Evolutionary conservation across 2,888 invertebrate genomes (phyloP).

Genomic region (Clitarchus hookeri): DNA sequence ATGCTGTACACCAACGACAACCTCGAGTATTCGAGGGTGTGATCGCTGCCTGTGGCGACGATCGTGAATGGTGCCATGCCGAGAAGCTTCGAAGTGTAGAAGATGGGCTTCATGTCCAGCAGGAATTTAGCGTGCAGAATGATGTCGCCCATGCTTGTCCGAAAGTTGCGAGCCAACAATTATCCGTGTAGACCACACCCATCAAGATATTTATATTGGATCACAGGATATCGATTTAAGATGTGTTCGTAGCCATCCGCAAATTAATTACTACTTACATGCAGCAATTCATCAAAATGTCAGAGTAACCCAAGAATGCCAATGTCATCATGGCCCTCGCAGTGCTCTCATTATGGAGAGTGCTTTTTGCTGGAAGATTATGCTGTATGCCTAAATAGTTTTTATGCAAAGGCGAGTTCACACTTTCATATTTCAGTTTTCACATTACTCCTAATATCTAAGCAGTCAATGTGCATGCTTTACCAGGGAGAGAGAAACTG

Average conservation of each 20-base stretch:
- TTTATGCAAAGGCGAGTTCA: no score
- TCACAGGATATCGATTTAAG: background rate
- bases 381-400: no score
- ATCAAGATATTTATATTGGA: background rate
- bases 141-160: background rate
- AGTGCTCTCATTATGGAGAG: no score
- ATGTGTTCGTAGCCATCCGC: background rate
- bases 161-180: background rate
- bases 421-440: no score
- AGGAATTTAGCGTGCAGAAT: background rate
- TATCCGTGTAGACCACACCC: background rate
- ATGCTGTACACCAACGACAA: conserved; percentile 1
- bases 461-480: no score
- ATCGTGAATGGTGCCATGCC: conserved; percentile 18
- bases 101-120: conserved; percentile 15
- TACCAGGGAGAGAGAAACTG: no score
- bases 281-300: background rate
- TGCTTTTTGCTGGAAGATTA: no score
- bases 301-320: background rate
- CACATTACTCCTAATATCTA: no score
- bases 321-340: no score
- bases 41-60: background rate
- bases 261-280: background rate
- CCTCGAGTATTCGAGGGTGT: background rate
- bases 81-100: conserved; percentile 6